Evolutionary conservation across 2,888 invertebrate genomes (phyloP).

Genomic region (Calliopum simillimum): DNA sequence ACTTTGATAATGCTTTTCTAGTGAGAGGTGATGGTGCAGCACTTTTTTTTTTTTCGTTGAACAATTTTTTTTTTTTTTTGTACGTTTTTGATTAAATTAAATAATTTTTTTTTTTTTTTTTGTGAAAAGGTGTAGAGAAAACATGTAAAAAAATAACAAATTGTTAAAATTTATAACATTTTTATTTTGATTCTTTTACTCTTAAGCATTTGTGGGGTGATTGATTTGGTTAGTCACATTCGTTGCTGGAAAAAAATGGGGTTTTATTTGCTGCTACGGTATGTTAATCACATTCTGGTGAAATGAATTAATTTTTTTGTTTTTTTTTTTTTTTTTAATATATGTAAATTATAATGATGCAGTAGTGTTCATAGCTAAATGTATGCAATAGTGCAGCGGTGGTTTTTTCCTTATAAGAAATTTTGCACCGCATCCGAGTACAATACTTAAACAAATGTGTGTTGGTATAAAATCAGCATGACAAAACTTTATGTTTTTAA

Average conservation of each 20-base stretch:
- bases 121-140: constrained; percentile 11
- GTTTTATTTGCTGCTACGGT: neutral
- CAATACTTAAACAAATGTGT: no score
- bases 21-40: neutral
- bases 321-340: neutral
- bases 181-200: neutral
- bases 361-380: neutral
- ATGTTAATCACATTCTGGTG: constrained; percentile 21
- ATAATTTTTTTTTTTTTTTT: neutral
- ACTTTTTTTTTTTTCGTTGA: neutral
- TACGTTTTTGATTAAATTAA: neutral
- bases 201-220: constrained; percentile 4
- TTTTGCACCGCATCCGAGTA: no score
- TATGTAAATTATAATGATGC: neutral
- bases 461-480: no score
- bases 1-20: neutral
- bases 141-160: constrained; percentile 30
- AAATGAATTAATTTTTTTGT: neutral
- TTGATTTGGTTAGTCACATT: constrained; percentile 12
- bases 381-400: no score
- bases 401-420: no score
- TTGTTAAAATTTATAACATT: constrained; percentile 12
- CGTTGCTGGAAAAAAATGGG: neutral
- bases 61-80: neutral
- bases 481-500: no score